phyloP scores from a whole-genome alignment of 2,888 invertebrate species.

The Oscheius myriophilus region DNA sequence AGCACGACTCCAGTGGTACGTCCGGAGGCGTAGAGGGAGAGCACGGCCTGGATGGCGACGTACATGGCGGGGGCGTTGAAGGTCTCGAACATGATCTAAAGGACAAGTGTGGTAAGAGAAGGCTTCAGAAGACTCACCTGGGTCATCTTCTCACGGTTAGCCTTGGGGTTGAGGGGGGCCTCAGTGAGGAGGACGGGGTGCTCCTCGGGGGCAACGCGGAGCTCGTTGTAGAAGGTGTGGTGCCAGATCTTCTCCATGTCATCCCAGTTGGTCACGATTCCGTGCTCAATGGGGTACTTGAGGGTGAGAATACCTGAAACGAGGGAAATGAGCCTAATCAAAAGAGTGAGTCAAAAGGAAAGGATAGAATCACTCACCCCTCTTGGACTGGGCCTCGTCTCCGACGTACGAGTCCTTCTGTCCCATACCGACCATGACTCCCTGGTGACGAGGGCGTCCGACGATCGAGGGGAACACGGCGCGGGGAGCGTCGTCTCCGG shows the following conservation, averaged over 20 bases:
- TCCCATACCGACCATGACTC: slow-evolving; percentile 74
- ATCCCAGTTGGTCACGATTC: slow-evolving; percentile 97
- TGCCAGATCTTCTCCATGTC: slow-evolving; percentile 99
- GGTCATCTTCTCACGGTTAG: slow-evolving; percentile 95
- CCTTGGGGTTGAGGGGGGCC: slow-evolving; percentile 92
- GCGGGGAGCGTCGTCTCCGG: slow-evolving; percentile 81
- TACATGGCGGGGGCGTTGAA: slow-evolving; percentile 80
- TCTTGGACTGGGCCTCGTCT: slow-evolving; percentile 76
- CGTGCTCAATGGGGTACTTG: slow-evolving; percentile 95
- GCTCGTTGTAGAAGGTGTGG: slow-evolving; percentile 97
- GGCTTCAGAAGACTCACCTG: slow-evolving; percentile 59
- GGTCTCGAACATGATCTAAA: slow-evolving; percentile 90
- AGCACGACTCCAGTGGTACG: slow-evolving; percentile 76
- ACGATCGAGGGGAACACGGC: slow-evolving; percentile 88
- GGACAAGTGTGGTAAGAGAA: not conserved
- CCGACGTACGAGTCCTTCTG: slow-evolving; percentile 73
- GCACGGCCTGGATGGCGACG: slow-evolving; percentile 90
- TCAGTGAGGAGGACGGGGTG: slow-evolving; percentile 91
- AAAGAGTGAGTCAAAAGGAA: not conserved
- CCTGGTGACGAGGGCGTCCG: slow-evolving; percentile 77
- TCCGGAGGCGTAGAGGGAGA: slow-evolving; percentile 86
- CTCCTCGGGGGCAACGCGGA: slow-evolving; percentile 93
- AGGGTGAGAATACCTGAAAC: slow-evolving; percentile 84
- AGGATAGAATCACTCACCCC: slow-evolving; percentile 70
- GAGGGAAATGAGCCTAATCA: not conserved